Evolutionary conservation across 2,113 vertebrate species (phyloP), one percentile per base, ranked within the genome.

Genomic region (Crypturellus undulatus): DNA sequence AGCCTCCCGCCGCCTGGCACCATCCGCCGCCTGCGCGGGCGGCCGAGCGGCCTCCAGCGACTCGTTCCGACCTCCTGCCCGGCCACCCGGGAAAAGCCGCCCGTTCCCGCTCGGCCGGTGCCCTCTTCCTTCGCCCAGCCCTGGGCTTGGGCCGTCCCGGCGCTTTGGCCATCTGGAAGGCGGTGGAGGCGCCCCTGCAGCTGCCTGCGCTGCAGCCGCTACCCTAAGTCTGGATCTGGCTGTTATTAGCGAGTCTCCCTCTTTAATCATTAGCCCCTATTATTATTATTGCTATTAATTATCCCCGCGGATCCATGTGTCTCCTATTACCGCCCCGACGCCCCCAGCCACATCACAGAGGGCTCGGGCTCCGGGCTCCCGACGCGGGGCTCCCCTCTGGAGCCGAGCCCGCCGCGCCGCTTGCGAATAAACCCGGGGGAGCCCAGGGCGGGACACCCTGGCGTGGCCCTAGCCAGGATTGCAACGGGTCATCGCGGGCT

Each of bases 271-370:
- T 79, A 81, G 52, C 40, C 32, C 7, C 65, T 58, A 30, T 43
- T 75, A 54, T 63, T 40, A 65, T 40, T 92, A 69, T 83, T 81
- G 78, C 47, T 71, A 56, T 84, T 91, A 83, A 89, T 94, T 90
- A 75, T 30, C 49, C 68, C 68, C 28, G 49, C 67, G 28, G 36
- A 88, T 70, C 65, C 93, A 71, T 47, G 9, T 81, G 86, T 56
- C 76, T 94, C 78, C 75, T 12, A 68, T 84, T 89, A 93, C 25
- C 71, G 80, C 60, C 52, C 76, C 94, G 25, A 12, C 45, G 51
- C 11, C 38, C 72, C 70, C 3, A 52, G 63, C 49, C 88, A 87
- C 91, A 70, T 65, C 86, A 76, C 92, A 78, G 17, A 22, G 62
- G 26, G 52, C 42, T 72, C 49, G 2, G 20, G 58, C 18, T 15